Evolutionary conservation across 2,797 vertebrate species (phyloP).

Genomic region (Argentina silus): DNA sequence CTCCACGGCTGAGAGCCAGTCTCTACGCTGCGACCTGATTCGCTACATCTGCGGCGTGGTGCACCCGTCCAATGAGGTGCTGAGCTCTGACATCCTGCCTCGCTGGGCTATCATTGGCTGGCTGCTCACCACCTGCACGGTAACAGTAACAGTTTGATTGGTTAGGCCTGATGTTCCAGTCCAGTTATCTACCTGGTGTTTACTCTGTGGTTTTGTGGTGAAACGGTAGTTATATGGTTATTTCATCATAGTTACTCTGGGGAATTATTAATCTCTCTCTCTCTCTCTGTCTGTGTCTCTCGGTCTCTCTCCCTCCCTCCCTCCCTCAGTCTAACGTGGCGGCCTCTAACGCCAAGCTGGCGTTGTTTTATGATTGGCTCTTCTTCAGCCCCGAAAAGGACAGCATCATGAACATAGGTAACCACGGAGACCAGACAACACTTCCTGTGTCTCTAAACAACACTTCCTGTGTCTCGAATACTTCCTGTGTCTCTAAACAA

Average conservation of each 20-base stretch:
- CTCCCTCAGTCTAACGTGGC: slow-evolving; percentile 90
- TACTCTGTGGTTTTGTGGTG: too few relatives aligned
- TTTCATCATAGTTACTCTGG: too few relatives aligned
- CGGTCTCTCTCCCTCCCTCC: not conserved
- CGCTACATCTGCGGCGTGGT: slow-evolving; percentile 97
- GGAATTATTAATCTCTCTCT: not conserved
- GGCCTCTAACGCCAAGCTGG: slow-evolving; percentile 95
- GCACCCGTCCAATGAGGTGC: slow-evolving; percentile 95
- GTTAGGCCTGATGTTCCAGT: too few relatives aligned
- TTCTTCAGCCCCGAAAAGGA: slow-evolving; percentile 98
- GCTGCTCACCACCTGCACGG: slow-evolving; percentile 97
- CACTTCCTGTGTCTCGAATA: not conserved
- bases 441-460: not conserved
- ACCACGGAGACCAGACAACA: slow-evolving; percentile 19
- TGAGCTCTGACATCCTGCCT: slow-evolving; percentile 94
- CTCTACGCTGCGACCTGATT: slow-evolving; percentile 94
- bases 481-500: too few relatives aligned
- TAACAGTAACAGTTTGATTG: slow-evolving; percentile 50
- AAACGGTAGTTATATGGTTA: too few relatives aligned
- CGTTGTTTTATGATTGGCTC: slow-evolving; percentile 97
- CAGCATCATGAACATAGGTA: slow-evolving; percentile 99
- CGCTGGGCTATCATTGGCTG: slow-evolving; percentile 98
- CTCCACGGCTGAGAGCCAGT: slow-evolving; percentile 93
- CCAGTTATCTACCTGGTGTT: too few relatives aligned
- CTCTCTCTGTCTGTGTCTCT: not conserved